Conservation (phyloP, 2,113 vertebrate species). For the Phylloscopus whistleri region DNA sequence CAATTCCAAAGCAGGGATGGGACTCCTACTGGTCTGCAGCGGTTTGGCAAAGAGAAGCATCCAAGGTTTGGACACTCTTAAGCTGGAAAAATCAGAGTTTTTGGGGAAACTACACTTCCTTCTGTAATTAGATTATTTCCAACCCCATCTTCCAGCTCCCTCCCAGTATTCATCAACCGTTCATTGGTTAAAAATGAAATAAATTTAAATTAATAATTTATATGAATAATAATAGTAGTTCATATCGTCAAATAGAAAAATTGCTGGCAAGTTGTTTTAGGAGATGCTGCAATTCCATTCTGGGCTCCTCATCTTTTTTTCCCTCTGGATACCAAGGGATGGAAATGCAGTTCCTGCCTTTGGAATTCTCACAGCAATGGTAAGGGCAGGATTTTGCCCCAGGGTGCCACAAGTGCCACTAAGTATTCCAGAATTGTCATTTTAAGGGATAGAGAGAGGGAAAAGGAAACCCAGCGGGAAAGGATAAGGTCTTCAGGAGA, state of each 20-base stretch:
- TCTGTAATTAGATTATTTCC: not conserved
- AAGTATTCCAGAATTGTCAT: not conserved
- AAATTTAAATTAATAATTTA: not conserved
- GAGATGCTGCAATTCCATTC: not conserved
- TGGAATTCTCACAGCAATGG: not conserved
- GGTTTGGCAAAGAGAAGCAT: not conserved
- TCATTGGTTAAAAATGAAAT: not conserved
- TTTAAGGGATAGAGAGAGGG: not conserved
- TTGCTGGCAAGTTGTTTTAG: not conserved
- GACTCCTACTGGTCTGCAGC: not conserved
- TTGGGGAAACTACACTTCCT: not conserved
- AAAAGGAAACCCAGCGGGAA: not conserved
- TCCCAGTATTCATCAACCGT: not conserved
- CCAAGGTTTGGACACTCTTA: not conserved
- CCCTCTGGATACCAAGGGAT: not conserved
- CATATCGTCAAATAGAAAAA: not conserved
- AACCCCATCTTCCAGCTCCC: fast-evolving
- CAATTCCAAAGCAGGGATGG: not conserved
- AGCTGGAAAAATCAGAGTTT: not conserved
- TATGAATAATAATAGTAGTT: not conserved
- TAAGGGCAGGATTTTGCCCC: not conserved
- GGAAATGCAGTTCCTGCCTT: not conserved
- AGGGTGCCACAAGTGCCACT: fast-evolving
- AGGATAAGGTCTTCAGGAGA: not conserved
- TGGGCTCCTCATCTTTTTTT: not conserved